Conservation (phyloP, 2,113 vertebrate species). For the Nyctibius bracteatus region DNA sequence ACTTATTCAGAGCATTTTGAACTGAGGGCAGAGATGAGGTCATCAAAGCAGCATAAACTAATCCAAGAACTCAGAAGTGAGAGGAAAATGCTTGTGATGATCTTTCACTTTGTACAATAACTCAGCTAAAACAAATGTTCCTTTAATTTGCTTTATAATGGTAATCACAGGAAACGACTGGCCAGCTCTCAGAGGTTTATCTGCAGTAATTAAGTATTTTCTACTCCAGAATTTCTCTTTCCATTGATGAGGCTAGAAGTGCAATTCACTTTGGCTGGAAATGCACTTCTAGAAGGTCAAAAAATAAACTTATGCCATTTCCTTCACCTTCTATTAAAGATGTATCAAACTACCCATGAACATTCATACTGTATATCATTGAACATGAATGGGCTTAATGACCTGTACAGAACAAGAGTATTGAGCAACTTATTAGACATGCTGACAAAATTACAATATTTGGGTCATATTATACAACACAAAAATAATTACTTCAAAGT, state of each 20-base stretch:
- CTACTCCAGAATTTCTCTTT: slow-evolving; percentile 9
- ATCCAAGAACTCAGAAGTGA: slow-evolving; percentile 5
- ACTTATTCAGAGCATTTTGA: background rate
- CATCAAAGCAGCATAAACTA: background rate
- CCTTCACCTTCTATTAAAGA: slow-evolving; percentile 58
- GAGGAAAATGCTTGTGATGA: slow-evolving; percentile 11
- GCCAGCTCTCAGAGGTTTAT: slow-evolving; percentile 25
- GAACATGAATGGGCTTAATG: slow-evolving; percentile 56
- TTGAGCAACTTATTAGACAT: slow-evolving; percentile 62
- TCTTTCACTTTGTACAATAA: slow-evolving; percentile 24
- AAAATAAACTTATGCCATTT: slow-evolving; percentile 55
- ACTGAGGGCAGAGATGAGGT: background rate
- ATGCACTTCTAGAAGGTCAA: slow-evolving; percentile 31
- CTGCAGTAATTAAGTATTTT: slow-evolving; percentile 44
- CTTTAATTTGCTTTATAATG: slow-evolving; percentile 33
- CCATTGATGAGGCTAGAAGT: background rate
- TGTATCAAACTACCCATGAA: slow-evolving; percentile 57
- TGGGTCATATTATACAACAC: slow-evolving; percentile 60
- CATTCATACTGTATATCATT: slow-evolving; percentile 30
- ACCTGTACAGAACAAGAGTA: slow-evolving; percentile 58
- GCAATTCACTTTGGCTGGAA: slow-evolving; percentile 6
- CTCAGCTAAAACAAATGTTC: slow-evolving; percentile 39
- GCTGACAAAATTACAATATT: slow-evolving; percentile 67
- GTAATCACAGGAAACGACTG: slow-evolving; percentile 14
- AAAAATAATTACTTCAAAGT: slow-evolving; percentile 64